Conservation (phyloP, 1,140 invertebrate genomes). For the Listronotus oregonensis region DNA sequence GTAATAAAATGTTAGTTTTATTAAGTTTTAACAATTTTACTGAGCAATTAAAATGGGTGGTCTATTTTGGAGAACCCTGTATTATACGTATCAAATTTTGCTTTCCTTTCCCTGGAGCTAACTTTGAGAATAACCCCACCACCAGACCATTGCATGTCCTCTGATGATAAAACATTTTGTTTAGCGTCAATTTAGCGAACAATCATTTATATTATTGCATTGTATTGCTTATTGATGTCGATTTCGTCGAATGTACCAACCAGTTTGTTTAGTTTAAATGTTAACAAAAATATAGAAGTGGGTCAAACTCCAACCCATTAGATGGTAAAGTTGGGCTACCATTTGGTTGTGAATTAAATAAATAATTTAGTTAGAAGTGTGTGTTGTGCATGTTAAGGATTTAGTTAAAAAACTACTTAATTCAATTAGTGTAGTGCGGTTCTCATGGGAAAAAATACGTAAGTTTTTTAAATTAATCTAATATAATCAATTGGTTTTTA, state of each 20-base stretch:
- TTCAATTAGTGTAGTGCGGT: slow-evolving; percentile 4
- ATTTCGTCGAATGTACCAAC: slow-evolving; percentile 13
- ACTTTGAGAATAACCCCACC: no score
- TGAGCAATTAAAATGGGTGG: no score
- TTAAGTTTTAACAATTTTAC: no score
- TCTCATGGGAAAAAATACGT: slow-evolving; percentile 15
- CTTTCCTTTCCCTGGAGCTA: no score
- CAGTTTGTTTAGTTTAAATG: slow-evolving; percentile 21
- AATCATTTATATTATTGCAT: slow-evolving; percentile 20
- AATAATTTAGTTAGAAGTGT: slow-evolving; percentile 23
- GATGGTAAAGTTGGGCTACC: slow-evolving; percentile 14
- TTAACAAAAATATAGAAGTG: slow-evolving; percentile 33
- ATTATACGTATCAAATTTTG: no score
- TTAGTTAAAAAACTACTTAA: not conserved
- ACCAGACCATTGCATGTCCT: no score
- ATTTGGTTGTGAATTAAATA: slow-evolving; percentile 21
- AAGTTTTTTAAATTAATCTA: slow-evolving; percentile 8
- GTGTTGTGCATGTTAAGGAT: slow-evolving; percentile 20
- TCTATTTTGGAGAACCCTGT: no score
- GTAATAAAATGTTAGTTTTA: no score
- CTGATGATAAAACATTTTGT: no score
- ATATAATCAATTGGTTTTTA: no score
- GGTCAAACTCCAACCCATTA: slow-evolving; percentile 27
- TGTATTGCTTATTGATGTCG: slow-evolving; percentile 10
- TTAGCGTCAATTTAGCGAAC: not conserved